Evolutionary conservation across 2,113 vertebrate species (phyloP), one percentile per base, ranked within the genome.

Genomic region (Mastomys natalensis): DNA sequence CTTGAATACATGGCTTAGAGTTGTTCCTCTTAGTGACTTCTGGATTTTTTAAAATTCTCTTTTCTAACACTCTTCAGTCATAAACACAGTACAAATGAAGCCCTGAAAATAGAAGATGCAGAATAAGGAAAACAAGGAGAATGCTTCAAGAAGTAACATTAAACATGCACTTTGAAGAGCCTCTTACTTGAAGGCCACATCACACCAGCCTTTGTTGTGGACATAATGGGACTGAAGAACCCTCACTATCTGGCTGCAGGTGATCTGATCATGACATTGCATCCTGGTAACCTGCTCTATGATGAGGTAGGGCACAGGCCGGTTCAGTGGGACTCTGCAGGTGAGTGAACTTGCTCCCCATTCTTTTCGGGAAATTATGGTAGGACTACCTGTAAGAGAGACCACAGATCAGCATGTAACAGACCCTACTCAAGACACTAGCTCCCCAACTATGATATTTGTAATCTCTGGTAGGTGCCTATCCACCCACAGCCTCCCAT

Each of bases 131-230:
- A 40, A 15, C 1, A 51, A 31, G 40, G 78, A 40, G 37, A 53
- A 22, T 3, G 16, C 58, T 10, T 3, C 0, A 19, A 37, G 40
- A 31, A 5, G 13, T 43, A 17, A 51, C 13, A 34, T 22, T 43
- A 1, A 48, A 51, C 5, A 9, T 9, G 29, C 9, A 5, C 48
- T 34, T 58, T 1, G 0, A 26, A 72, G 37, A 21, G 17, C 10
- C 72, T 68, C 96, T 97, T 94, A 98, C 97, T 97, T 97, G 96
- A 96, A 97, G 1, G 96, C 95, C 51, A 97, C 10, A 1, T 98
- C 95, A 1, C 97, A 98, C 97, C 92, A 93, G 92, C 92, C 95
- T 64, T 82, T 87, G 64, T 13, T 89, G 48, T 97, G 74, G 88
- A 97, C 21, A 0, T 95, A 95, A 51, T 51, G 73, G 66, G 92